Conservation (phyloP, 2,888 invertebrate species). For the Heliconius aoede region DNA sequence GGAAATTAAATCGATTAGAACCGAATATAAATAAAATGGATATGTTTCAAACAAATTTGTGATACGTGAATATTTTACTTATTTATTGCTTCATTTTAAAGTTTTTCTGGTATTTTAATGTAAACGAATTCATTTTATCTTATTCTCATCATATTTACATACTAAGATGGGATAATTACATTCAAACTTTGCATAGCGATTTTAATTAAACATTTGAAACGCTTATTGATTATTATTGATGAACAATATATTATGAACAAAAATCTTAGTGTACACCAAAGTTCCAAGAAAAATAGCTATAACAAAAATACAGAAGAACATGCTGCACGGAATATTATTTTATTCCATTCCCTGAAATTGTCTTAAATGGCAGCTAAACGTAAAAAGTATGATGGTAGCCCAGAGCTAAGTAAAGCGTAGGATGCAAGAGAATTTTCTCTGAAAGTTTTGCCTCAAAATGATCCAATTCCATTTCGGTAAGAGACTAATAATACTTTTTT, state of each 20-base stretch:
- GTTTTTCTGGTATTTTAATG: constrained; percentile 4
- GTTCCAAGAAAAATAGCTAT: constrained; percentile 49
- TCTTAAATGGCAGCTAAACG: constrained; percentile 75
- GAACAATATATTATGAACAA: constrained; percentile 13
- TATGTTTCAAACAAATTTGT: constrained; percentile 25
- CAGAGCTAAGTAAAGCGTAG: constrained; percentile 79
- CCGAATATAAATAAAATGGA: constrained; percentile 13
- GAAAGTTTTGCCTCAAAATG: constrained; percentile 80
- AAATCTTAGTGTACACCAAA: constrained; percentile 47
- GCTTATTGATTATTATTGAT: no score
- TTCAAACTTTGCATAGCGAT: background rate
- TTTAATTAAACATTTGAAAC: background rate
- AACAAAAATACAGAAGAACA: constrained; percentile 56
- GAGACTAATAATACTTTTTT: constrained; percentile 84
- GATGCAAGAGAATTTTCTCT: constrained; percentile 74
- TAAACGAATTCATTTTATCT: constrained; percentile 1
- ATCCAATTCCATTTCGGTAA: constrained; percentile 84
- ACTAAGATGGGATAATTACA: background rate
- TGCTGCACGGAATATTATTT: constrained; percentile 61
- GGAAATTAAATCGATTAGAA: constrained; percentile 41
- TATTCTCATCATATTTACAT: background rate
- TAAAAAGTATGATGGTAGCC: constrained; percentile 79
- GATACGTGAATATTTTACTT: constrained; percentile 19
- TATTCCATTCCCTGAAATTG: constrained; percentile 67
- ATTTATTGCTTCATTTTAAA: constrained; percentile 25